phyloP scores from a whole-genome alignment of 2,797 vertebrate species.

The Orestias chungarensis region DNA sequence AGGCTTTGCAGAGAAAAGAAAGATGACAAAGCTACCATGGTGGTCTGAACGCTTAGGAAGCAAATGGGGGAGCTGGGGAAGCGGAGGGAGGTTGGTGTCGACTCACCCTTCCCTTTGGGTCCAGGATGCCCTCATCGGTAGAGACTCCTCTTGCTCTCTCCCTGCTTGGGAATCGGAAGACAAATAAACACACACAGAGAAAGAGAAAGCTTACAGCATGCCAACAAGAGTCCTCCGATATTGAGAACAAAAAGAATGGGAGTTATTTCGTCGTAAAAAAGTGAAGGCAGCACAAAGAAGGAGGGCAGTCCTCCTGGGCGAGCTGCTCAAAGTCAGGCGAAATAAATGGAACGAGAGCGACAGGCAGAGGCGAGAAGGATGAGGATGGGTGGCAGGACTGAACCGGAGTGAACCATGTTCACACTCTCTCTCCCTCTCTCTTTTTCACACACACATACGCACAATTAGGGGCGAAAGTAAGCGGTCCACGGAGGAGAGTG shows the following conservation, averaged over 20 bases:
- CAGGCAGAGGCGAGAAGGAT: constrained; percentile 39
- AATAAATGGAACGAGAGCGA: constrained; percentile 30
- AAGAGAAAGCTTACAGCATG: constrained; percentile 52
- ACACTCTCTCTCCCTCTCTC: constrained; percentile 56
- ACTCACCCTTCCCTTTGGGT: constrained; percentile 71
- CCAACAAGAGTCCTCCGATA: constrained; percentile 30
- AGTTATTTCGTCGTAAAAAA: constrained; percentile 1
- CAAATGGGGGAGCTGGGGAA: constrained; percentile 59
- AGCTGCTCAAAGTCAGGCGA: constrained; percentile 17
- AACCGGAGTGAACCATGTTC: constrained; percentile 73
- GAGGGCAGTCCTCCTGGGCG: constrained; percentile 17
- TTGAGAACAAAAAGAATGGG: constrained; percentile 16
- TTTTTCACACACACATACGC: constrained; percentile 17
- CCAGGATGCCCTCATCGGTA: constrained; percentile 58
- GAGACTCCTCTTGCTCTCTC: constrained; percentile 48
- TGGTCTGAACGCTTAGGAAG: constrained; percentile 63
- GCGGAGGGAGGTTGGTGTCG: constrained; percentile 52
- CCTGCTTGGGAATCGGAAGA: constrained; percentile 65
- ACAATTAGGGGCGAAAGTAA: constrained; percentile 12
- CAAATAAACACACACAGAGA: constrained; percentile 39
- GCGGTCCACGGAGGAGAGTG: constrained; percentile 36
- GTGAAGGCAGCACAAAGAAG: constrained; percentile 11
- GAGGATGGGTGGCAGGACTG: constrained; percentile 63
- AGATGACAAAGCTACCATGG: constrained; percentile 58
- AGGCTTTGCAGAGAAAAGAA: constrained; percentile 29